A percentile compares a stretch with the other conserved stretches of the same genome.
These are phyloP conservation scores for Vulpes ferrilata DNA, from an alignment of 2,113 vertebrate species.

Conservation along the genomic window DNA sequence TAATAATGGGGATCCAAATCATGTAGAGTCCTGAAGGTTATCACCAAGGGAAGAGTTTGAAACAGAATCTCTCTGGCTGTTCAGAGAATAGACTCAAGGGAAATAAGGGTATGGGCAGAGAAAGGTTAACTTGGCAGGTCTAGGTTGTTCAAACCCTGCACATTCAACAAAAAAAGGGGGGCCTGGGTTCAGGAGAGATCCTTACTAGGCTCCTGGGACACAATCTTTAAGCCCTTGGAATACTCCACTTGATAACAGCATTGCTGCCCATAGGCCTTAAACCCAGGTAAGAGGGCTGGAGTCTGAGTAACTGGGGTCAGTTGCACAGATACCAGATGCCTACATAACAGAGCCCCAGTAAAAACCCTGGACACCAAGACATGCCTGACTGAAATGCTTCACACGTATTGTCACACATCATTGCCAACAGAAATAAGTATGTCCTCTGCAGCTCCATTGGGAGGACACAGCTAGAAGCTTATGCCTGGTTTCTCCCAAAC, in stretches of 20 bases:
- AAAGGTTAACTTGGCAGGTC: not conserved
- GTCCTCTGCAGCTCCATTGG: not conserved
- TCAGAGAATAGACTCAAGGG: not conserved
- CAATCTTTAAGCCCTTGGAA: not conserved
- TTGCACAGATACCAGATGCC: not conserved
- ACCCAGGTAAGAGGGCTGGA: not conserved
- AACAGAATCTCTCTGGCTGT: not conserved
- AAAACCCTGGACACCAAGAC: not conserved
- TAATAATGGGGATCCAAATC: fast-evolving
- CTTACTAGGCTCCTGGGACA: not conserved
- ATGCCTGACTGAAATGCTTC: not conserved
- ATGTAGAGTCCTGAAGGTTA: fast-evolving
- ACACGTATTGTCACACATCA: not conserved
- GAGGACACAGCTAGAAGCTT: not conserved
- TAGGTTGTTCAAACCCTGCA: not conserved
- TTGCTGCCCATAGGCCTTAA: not conserved
- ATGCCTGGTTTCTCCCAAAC: not conserved
- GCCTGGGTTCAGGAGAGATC: not conserved
- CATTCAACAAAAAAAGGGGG: not conserved
- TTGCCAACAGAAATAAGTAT: not conserved
- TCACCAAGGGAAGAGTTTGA: not conserved
- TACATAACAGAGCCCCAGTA: not conserved
- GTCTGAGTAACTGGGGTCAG: not conserved
- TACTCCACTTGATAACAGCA: not conserved
- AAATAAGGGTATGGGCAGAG: not conserved